phyloP scores from a whole-genome alignment of 2,113 vertebrate species.

The Pachycephala philippinensis region DNA sequence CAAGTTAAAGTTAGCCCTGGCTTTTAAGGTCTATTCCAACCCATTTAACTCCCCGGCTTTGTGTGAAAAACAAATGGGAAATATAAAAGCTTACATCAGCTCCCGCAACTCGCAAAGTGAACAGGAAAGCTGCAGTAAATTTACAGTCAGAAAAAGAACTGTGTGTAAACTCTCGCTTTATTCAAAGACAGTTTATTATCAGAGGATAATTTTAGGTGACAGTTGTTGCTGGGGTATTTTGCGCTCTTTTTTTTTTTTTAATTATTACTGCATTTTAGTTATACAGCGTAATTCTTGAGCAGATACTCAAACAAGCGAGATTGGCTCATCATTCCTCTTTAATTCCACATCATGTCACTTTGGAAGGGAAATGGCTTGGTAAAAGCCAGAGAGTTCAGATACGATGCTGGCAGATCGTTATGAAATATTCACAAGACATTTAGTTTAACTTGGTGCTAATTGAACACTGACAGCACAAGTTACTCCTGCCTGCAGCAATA shows the following conservation, averaged over 20 bases:
- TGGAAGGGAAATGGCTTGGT: constrained; percentile 64
- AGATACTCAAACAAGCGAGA: constrained; percentile 28
- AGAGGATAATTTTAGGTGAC: background rate
- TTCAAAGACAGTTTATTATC: constrained; percentile 6
- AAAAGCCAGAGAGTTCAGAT: constrained; percentile 68
- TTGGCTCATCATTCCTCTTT: constrained; percentile 48
- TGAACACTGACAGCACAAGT: constrained; percentile 68
- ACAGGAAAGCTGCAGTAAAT: background rate
- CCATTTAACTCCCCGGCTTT: constrained; percentile 20
- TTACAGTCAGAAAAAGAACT: background rate
- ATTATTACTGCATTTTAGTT: background rate
- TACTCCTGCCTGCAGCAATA: constrained; percentile 66
- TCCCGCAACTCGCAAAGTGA: background rate
- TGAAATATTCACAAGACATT: constrained; percentile 73
- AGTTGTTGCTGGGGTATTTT: background rate
- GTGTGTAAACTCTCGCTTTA: background rate
- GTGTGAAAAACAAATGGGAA: constrained; percentile 11
- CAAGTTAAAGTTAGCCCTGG: background rate
- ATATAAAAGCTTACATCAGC: constrained; percentile 3
- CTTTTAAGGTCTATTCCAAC: constrained; percentile 25
- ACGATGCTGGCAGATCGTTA: constrained; percentile 62
- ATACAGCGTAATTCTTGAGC: background rate
- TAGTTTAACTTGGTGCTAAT: constrained; percentile 69
- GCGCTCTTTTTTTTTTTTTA: background rate
- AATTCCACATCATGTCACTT: constrained; percentile 54